A percentile compares a stretch with the other conserved stretches of the same genome.
These are phyloP conservation scores for Tragulus kanchil DNA, from an alignment of 2,113 vertebrate species.

Conservation along the genomic window DNA sequence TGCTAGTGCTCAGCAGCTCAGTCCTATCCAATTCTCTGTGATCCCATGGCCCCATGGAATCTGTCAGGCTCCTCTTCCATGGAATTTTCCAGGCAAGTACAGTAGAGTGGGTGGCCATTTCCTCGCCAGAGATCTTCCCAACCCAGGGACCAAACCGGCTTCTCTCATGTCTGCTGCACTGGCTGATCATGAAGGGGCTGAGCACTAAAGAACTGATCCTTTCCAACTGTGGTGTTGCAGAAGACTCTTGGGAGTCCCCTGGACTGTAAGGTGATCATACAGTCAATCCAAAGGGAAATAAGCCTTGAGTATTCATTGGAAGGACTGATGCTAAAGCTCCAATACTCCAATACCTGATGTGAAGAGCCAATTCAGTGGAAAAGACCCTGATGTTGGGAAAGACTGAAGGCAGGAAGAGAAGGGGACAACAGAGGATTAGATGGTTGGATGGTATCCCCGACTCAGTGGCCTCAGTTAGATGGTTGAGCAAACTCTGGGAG, in stretches of 20 bases:
- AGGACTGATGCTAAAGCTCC: background rate
- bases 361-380: background rate
- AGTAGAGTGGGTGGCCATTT: no score
- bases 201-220: background rate
- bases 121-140: background rate
- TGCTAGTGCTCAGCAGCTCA: background rate
- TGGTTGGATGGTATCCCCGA: background rate
- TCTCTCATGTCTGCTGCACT: background rate
- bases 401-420: background rate
- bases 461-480: background rate
- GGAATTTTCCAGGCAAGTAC: no score
- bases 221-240: background rate
- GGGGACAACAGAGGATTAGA: background rate
- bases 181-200: background rate
- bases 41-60: background rate
- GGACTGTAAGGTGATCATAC: background rate
- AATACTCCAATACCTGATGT: background rate
- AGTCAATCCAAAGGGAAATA: background rate
- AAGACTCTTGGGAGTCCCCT: background rate
- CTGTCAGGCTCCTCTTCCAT: background rate
- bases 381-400: background rate
- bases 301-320: background rate
- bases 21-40: background rate
- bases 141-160: background rate
- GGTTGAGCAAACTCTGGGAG: background rate